phyloP scores from a whole-genome alignment of 2,113 vertebrate genomes.

The Anthoscopus minutus region DNA sequence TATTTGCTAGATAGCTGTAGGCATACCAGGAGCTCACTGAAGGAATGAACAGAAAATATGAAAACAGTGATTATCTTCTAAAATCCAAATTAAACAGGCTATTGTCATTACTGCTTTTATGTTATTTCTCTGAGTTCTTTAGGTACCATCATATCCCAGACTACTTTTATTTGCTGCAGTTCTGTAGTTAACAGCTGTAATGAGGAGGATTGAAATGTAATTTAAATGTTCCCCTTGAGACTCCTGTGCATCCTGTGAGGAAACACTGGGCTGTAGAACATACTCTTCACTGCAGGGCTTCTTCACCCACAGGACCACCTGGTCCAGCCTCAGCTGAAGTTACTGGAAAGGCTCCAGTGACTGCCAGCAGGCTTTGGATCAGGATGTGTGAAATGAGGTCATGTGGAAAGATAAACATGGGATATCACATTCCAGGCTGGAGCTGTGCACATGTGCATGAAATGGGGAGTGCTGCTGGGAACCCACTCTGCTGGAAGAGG shows the following conservation, averaged over 20 bases:
- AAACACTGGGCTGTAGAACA: neutral
- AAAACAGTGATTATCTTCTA: constrained; percentile 62
- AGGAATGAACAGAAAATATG: constrained; percentile 13
- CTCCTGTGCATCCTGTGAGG: neutral
- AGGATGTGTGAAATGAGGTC: neutral
- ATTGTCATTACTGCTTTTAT: constrained; percentile 19
- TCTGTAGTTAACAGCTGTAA: constrained; percentile 32
- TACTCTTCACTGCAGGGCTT: neutral
- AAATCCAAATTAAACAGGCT: constrained; percentile 65
- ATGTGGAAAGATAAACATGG: neutral
- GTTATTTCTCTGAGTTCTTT: constrained; percentile 16
- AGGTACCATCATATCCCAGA: neutral
- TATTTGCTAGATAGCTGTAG: constrained; percentile 51
- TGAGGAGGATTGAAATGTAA: neutral
- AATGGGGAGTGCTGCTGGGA: neutral
- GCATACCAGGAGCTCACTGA: constrained; percentile 23
- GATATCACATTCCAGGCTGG: fast-evolving
- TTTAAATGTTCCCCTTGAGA: neutral
- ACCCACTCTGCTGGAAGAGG: neutral
- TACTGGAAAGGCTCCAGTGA: neutral
- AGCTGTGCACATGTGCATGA: neutral
- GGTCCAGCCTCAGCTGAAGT: neutral
- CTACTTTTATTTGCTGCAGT: neutral
- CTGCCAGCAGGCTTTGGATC: neutral
- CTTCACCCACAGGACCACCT: neutral